Conservation (phyloP, 2,113 vertebrate species). For the Geococcyx californianus region DNA sequence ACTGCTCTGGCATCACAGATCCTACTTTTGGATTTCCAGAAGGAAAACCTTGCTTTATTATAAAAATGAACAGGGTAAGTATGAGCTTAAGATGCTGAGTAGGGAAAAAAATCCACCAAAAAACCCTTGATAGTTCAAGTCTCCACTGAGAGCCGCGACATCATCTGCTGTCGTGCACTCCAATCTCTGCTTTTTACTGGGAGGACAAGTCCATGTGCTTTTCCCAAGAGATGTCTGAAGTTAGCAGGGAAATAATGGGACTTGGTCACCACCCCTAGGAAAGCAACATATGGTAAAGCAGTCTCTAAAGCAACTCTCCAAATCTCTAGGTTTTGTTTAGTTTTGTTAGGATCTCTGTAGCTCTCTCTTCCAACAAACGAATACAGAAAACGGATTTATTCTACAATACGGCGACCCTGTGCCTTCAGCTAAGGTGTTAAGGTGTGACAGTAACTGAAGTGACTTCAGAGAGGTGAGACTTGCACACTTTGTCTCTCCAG, state of each 20-base stretch:
- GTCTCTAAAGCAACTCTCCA: neutral
- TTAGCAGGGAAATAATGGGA: neutral
- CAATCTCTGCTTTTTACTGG: neutral
- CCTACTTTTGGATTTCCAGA: slow-evolving; percentile 83
- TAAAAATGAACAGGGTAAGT: slow-evolving; percentile 92
- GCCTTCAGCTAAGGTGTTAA: neutral
- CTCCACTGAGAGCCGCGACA: rapidly evolving
- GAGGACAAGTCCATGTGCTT: neutral
- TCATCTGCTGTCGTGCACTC: rapidly evolving
- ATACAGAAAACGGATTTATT: neutral
- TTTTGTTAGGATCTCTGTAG: neutral
- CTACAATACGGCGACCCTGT: neutral
- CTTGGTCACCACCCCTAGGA: neutral
- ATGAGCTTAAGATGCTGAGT: neutral
- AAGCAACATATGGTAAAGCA: rapidly evolving
- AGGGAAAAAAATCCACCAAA: neutral
- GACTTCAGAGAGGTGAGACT: neutral
- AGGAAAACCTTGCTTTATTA: slow-evolving; percentile 85
- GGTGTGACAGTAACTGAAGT: neutral
- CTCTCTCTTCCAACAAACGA: neutral
- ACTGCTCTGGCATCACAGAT: slow-evolving; percentile 82
- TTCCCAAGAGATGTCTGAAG: neutral
- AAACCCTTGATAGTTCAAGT: neutral
- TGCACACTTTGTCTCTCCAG: neutral
- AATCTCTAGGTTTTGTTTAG: neutral